These are phyloP conservation scores for Thecocarcelia acutangulata DNA, from an alignment of 2,888 invertebrate species.

Conservation along the genomic window DNA sequence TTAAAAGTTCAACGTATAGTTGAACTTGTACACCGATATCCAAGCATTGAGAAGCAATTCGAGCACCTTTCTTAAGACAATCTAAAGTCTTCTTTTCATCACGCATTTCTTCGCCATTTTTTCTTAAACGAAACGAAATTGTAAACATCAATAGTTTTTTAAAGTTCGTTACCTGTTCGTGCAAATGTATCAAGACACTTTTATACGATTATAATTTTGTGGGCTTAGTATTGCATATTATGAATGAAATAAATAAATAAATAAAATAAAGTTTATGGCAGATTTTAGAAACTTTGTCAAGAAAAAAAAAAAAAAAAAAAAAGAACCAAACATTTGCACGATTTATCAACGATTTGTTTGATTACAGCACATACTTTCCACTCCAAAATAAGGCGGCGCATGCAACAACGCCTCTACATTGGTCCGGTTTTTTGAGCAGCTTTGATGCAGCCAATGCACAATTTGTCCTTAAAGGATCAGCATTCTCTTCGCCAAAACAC, in stretches of 20 bases:
- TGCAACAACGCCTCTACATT: constrained; percentile 95
- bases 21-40: constrained; percentile 98
- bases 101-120: constrained; percentile 85
- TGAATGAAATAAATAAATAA: too few species aligned
- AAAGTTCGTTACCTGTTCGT: too few species aligned
- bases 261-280: too few species aligned
- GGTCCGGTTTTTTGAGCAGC: constrained; percentile 98
- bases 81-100: constrained; percentile 96
- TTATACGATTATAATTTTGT: too few species aligned
- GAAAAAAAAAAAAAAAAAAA: too few species aligned
- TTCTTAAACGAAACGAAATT: constrained; percentile 71
- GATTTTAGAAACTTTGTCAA: too few species aligned
- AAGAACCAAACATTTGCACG: too few species aligned
- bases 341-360: too few species aligned
- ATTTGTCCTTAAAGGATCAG: constrained; percentile 96
- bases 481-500: constrained; percentile 97
- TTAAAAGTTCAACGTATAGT: constrained; percentile 95
- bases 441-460: constrained; percentile 98
- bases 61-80: constrained; percentile 96
- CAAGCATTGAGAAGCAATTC: constrained; percentile 98
- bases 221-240: too few species aligned
- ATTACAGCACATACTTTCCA: constrained; percentile 83
- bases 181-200: too few species aligned
- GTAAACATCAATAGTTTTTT: too few species aligned
- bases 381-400: constrained; percentile 99